Evolutionary conservation across 2,113 vertebrate genomes (phyloP).

Genomic region (Neofelis nebulosa): DNA sequence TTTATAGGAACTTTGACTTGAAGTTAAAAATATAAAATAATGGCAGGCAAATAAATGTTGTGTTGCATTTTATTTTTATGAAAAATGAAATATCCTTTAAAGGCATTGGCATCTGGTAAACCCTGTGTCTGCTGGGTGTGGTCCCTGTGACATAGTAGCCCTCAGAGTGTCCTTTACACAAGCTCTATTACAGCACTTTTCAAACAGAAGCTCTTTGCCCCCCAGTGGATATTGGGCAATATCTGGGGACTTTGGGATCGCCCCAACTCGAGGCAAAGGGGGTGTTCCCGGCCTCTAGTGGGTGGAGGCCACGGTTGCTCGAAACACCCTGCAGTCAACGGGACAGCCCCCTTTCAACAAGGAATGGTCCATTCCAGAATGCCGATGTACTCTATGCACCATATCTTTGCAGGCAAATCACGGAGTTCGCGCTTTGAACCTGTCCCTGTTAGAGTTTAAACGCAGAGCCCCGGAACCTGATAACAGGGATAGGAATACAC

Average conservation of each 20-base stretch:
- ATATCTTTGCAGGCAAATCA: neutral
- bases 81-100: neutral
- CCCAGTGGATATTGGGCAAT: neutral
- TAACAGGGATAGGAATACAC: constrained; percentile 14
- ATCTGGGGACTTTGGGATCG: neutral
- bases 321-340: neutral
- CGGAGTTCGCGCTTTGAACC: neutral
- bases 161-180: neutral
- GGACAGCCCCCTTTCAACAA: too few relatives aligned
- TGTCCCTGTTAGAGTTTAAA: neutral
- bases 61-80: neutral
- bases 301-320: neutral
- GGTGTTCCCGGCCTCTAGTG: accelerated
- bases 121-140: accelerated
- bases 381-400: accelerated
- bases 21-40: neutral
- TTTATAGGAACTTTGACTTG: neutral
- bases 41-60: neutral
- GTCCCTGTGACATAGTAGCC: accelerated
- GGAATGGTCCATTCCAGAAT: neutral
- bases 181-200: accelerated
- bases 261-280: neutral
- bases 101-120: neutral
- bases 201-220: neutral
- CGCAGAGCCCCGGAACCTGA: neutral